Percentiles rank a stretch among this genome's conserved stretches.
Conservation (phyloP, 2,113 vertebrate species). For the Phalacrocorax carbo region DNA sequence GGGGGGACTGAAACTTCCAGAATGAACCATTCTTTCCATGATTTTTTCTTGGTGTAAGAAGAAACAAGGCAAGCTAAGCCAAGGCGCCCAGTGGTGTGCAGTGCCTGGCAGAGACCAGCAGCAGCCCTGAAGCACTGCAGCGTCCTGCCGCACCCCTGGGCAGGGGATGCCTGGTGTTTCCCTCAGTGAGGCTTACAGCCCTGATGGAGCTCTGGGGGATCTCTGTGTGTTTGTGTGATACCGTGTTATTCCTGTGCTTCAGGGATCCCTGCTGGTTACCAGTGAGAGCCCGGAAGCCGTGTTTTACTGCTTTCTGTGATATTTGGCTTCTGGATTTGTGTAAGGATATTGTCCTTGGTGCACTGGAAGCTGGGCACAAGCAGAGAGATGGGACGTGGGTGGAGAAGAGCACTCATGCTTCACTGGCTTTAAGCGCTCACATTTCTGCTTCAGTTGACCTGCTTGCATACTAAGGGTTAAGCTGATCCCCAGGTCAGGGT, state of each 20-base stretch:
- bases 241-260: background rate
- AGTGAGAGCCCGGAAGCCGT: background rate
- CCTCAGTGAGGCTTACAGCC: rapidly evolving
- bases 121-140: background rate
- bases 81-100: background rate
- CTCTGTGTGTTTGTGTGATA: background rate
- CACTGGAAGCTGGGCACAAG: background rate
- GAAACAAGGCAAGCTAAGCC: background rate
- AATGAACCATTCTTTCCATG: rapidly evolving
- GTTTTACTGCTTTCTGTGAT: background rate
- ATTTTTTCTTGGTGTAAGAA: background rate
- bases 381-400: rapidly evolving
- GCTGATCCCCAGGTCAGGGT: background rate
- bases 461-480: background rate
- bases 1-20: background rate
- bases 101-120: background rate
- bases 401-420: background rate
- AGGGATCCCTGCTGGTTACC: background rate
- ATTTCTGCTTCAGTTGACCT: background rate
- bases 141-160: background rate
- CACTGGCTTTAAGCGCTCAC: background rate
- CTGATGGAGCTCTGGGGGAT: background rate
- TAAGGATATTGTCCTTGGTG: background rate
- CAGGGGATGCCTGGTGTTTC: background rate
- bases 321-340: background rate